These are phyloP conservation scores for Phocoena phocoena DNA, from an alignment of 2,113 vertebrate species.

Conservation along the genomic window DNA sequence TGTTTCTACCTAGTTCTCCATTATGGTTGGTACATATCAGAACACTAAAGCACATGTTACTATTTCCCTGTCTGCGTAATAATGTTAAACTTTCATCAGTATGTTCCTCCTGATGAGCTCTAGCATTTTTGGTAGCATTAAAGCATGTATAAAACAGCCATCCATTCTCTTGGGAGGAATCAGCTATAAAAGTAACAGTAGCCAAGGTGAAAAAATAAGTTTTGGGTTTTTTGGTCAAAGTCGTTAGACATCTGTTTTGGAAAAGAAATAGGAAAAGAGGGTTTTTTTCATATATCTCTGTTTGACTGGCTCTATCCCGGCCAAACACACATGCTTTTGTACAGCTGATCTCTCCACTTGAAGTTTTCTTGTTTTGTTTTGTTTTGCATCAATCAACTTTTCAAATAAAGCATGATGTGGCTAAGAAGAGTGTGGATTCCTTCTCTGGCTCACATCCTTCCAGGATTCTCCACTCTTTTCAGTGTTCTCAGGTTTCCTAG, in stretches of 20 bases:
- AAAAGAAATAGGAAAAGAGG: not conserved
- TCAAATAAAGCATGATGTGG: slow-evolving; percentile 72
- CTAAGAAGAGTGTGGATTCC: not conserved
- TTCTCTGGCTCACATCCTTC: not conserved
- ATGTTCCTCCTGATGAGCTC: not conserved
- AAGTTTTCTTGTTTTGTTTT: not conserved
- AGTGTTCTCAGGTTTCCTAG: not conserved
- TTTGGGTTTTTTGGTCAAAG: not conserved
- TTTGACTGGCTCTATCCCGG: not conserved
- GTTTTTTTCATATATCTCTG: not conserved
- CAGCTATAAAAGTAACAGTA: not conserved
- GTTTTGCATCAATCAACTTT: slow-evolving; percentile 70
- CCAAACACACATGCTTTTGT: not conserved
- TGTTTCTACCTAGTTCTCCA: not conserved
- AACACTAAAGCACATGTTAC: not conserved
- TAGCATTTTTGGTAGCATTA: not conserved
- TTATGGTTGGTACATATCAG: not conserved
- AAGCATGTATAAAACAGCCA: not conserved
- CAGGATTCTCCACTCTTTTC: not conserved
- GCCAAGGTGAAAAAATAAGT: not conserved
- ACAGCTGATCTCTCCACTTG: not conserved
- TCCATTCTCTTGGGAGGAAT: not conserved
- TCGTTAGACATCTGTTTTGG: not conserved
- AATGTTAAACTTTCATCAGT: not conserved
- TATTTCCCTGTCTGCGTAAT: not conserved